Conservation (phyloP, 2,888 invertebrate genomes). For the Pasiphila rectangulata region DNA sequence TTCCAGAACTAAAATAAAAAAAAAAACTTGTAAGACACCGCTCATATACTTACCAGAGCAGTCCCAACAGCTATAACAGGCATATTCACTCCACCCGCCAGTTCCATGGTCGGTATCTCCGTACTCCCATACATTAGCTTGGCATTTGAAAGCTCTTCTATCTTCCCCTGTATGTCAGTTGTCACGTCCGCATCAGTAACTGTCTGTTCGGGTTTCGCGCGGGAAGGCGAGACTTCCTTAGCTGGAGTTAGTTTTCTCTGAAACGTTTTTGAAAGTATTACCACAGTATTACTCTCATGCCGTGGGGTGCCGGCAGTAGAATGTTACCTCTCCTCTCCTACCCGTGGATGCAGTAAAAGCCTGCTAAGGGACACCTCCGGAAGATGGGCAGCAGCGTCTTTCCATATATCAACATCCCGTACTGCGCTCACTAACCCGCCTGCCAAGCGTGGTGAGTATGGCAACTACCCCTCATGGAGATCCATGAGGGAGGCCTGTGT, state of each 20-base stretch:
- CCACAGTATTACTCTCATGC: no score
- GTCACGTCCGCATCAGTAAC: background rate
- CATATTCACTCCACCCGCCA: slow-evolving; percentile 49
- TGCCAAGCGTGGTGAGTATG: no score
- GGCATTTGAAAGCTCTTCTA: slow-evolving; percentile 45
- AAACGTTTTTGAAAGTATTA: background rate
- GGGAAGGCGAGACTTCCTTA: slow-evolving; percentile 16
- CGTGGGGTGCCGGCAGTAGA: no score
- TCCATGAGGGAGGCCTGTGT: no score
- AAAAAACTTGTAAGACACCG: background rate
- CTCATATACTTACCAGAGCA: slow-evolving; percentile 52
- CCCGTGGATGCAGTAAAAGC: no score
- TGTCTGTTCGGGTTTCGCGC: slow-evolving; percentile 1
- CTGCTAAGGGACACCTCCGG: no score
- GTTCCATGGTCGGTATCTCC: slow-evolving; percentile 40
- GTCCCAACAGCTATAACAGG: slow-evolving; percentile 61
- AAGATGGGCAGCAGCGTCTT: no score
- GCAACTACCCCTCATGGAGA: no score
- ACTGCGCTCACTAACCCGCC: no score
- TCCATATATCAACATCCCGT: no score
- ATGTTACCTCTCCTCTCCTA: no score
- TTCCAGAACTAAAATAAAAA: background rate
- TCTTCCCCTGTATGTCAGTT: slow-evolving; percentile 39
- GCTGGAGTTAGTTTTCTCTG: slow-evolving; percentile 43
- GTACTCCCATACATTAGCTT: slow-evolving; percentile 43